Conservation (phyloP, 1,140 invertebrate genomes). For the Lepidotrigona ventralis region DNA sequence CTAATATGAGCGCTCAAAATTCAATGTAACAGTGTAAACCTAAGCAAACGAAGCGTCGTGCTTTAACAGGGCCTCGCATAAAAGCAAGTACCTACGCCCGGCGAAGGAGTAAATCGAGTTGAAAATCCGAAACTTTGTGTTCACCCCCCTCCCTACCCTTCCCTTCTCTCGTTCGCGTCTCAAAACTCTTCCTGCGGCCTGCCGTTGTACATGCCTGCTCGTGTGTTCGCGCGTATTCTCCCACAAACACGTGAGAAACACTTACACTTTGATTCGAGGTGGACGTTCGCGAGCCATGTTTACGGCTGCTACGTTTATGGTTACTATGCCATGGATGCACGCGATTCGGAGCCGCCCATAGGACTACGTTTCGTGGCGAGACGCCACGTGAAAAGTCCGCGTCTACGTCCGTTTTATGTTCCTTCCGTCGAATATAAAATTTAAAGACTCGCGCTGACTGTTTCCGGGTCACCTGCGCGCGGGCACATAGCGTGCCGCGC, state of each 20-base stretch:
- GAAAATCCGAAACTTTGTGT: slow-evolving; percentile 29
- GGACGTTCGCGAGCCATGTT: not conserved
- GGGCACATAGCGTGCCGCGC: not conserved
- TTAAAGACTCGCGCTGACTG: not conserved
- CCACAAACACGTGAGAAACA: not conserved
- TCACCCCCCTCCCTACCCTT: too few species aligned
- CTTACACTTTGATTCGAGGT: not conserved
- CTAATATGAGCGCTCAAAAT: slow-evolving; percentile 34
- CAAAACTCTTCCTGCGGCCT: not conserved
- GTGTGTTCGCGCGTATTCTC: too few species aligned
- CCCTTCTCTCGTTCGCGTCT: slow-evolving; percentile 12
- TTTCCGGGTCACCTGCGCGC: not conserved
- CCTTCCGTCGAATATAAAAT: not conserved
- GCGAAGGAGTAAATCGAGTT: slow-evolving; percentile 31
- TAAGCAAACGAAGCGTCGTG: slow-evolving; percentile 16
- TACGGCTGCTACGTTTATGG: not conserved
- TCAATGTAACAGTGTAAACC: slow-evolving; percentile 26
- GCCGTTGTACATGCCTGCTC: not conserved
- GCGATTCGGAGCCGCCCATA: not conserved
- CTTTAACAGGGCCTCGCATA: slow-evolving; percentile 16
- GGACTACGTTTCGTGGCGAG: too few species aligned
- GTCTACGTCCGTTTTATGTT: not conserved
- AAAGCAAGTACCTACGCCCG: slow-evolving; percentile 2
- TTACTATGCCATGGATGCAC: not conserved
- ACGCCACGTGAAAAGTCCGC: not conserved